Evolutionary conservation across 2,113 vertebrate species (phyloP).

Genomic region (Grallaria varia): DNA sequence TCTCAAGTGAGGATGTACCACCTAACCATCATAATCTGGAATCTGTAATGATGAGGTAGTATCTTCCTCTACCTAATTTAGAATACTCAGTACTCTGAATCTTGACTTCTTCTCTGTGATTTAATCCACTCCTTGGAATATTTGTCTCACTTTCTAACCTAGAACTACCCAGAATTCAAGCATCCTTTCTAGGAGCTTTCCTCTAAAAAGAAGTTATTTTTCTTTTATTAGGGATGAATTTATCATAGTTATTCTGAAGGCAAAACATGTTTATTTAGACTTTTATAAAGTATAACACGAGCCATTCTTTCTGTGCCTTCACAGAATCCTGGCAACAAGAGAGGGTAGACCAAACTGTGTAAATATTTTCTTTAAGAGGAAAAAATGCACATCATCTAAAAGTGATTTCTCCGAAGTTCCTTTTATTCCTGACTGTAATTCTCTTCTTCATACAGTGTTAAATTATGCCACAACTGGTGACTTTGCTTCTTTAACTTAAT

Average conservation of each 20-base stretch:
- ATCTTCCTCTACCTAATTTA: neutral
- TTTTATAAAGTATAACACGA: neutral
- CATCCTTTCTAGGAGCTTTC: neutral
- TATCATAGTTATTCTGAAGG: neutral
- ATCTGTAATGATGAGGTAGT: neutral
- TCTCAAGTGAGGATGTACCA: neutral
- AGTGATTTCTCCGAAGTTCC: neutral
- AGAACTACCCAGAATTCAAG: neutral
- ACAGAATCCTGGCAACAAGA: neutral
- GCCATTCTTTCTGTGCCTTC: neutral
- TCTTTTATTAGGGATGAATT: neutral
- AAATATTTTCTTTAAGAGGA: neutral
- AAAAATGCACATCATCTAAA: neutral
- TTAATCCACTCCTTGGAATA: neutral
- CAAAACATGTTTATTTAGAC: neutral
- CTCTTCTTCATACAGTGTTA: neutral
- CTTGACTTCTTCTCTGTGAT: neutral
- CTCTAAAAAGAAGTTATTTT: neutral
- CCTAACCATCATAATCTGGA: neutral
- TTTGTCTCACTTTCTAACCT: neutral
- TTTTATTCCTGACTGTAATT: neutral
- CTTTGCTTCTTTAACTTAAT: conserved; percentile 5
- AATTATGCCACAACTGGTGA: neutral
- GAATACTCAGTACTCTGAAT: neutral
- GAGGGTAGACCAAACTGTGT: neutral